Base-by-base conservation (phyloP, 2,797 vertebrate genomes). In the Chelmon rostratus region DNA sequence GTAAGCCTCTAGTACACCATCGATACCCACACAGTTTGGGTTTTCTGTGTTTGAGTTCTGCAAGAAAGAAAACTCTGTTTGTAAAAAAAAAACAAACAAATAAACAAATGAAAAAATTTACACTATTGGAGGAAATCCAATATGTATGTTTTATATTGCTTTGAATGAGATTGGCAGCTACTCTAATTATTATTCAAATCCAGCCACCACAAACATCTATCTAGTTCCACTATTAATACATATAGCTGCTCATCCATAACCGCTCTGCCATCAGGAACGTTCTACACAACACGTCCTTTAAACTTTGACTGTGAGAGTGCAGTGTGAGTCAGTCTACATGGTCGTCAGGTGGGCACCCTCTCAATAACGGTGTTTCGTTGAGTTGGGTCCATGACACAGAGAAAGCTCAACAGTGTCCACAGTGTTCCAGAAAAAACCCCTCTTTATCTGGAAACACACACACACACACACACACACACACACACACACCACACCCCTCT, bases 1-100 rank as follows among this genome's bases (percentile, higher is more conserved):
- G 85, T 98, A 98, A 37, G 96, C 95, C 90, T 97, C 97, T 33
- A 98, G 86, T 12, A 98, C 97, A 0, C 97, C 97, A 38, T 97
- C 97, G 0, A 98, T 97, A 46, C 95, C 97, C 0, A 90, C 95
- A 16, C 97, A 98, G 94, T 96, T 98, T 68, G 97, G 96, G 73
- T 96, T 96, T 67, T 97, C 97, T 8, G 63, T 50, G 0, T 97
- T 96, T 59, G 96, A 96, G 87, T 97, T 98, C 97, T 97, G 87
- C 25, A 82, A 74, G 44, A 76, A 23, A 84, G 37, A 82, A 62
- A 62, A 71, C 3, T 53, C 23, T 49, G 47, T 9, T 49, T 21
- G 47, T 49, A 7, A 49, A n/a, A 52, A 46, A 21, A 44, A 19
- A 79, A 21, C 44, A 31, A 57, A 52, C 1, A 28, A 28, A 28